Base-by-base conservation (phyloP, 2,113 vertebrate genomes). In the Salminus brasiliensis region DNA sequence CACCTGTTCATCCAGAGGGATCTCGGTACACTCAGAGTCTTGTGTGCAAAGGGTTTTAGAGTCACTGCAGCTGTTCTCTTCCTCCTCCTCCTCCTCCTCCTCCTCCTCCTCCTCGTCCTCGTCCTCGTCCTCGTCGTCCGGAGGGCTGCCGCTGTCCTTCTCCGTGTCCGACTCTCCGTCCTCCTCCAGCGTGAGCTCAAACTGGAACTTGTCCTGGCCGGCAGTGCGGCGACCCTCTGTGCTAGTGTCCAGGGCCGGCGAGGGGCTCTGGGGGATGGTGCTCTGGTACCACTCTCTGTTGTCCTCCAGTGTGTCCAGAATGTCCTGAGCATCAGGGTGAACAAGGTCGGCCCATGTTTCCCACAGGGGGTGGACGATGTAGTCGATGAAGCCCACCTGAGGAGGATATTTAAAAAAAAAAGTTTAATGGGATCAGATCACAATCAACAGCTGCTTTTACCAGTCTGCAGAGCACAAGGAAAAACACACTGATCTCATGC, bases 201-300 rank as follows among this genome's bases (percentile, higher is more conserved):
- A 99, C 88, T 99, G 98, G 92, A 99, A 99, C 91, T 99, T 99
- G 87, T 99, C 98, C 13, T 94, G 94, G 79, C 95, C 95, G 11
- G 95, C 94, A 78, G 94, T 95, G 39, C 94, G 94, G 39, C 92
- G 94, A 79, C 95, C 93, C 18, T 97, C 97, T 73, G 96, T 94
- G n/a, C 93, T 93, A 70, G 97, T 96, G 53, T 97, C 97, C 41
- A 95, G 92, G 0, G 94, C 91, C 21, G 97, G 98, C 68, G 97
- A 98, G 6, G 98, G 98, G 90, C 98, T 99, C 85, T 98, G 96
- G 80, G 98, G 98, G 86, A 99, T 99, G 95, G 97, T 99, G 95
- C 97, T 98, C 94, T 99, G 97, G 91, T 99, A 99, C 97, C 97
- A 99, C 88, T 99, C 98, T 85, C 98, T 93, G 92, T 99, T 99